These are phyloP conservation scores for Pantelozetes paolii DNA, from an alignment of 2,888 invertebrate genomes.

Conservation along the genomic window DNA sequence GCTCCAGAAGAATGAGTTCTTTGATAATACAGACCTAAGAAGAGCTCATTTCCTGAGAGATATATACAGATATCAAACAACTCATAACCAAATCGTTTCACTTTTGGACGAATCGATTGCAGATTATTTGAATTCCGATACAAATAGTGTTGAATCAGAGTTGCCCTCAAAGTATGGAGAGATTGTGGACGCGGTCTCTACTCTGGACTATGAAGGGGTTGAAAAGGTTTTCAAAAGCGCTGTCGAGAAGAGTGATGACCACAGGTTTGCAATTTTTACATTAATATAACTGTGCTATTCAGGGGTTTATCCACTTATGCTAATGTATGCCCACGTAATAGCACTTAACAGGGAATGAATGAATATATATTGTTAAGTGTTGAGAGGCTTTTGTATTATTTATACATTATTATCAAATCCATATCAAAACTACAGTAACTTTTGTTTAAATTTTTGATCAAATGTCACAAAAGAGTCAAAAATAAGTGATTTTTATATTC, in stretches of 20 bases:
- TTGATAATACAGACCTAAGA: slow-evolving; percentile 16
- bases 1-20: slow-evolving; percentile 10
- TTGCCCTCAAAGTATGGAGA: slow-evolving; percentile 19
- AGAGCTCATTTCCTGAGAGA: slow-evolving; percentile 21
- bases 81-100: background rate
- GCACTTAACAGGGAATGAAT: no score
- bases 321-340: no score
- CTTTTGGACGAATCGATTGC: slow-evolving; percentile 11
- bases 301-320: no score
- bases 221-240: background rate
- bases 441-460: no score
- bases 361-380: no score
- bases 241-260: background rate
- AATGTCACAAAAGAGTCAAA: no score
- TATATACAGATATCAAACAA: slow-evolving; percentile 18
- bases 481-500: no score
- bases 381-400: no score
- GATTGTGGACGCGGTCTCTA: background rate
- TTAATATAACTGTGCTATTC: no score
- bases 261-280: slow-evolving; percentile 4
- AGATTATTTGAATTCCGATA: background rate
- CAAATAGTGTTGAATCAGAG: background rate
- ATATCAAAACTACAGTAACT: no score
- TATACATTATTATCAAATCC: no score
- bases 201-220: background rate